Conservation (phyloP, 2,888 invertebrate species). For the Lypha dubia region DNA sequence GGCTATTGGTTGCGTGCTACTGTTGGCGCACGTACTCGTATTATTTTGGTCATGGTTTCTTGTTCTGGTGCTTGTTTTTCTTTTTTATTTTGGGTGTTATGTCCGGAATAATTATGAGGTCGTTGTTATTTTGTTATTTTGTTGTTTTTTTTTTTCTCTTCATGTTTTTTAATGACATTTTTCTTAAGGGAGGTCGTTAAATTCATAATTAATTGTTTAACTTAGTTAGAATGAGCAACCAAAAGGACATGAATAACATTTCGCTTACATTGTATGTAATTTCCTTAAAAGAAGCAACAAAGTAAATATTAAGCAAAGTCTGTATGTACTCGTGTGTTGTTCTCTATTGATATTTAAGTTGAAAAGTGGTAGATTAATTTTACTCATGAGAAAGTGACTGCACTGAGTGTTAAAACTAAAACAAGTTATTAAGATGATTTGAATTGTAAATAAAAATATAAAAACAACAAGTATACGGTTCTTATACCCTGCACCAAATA, state of each 20-base stretch:
- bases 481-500: no score
- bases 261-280: neutral
- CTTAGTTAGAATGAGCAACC: neutral
- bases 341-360: no score
- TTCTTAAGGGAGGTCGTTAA: conserved; percentile 62
- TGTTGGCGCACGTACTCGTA: conserved; percentile 14
- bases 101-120: conserved; percentile 67
- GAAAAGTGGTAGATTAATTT: no score
- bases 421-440: no score
- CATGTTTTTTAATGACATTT: conserved; percentile 5
- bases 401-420: no score
- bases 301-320: no score
- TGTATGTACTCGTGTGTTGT: no score
- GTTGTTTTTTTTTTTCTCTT: neutral
- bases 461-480: no score
- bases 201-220: conserved; percentile 62
- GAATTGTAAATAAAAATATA: no score
- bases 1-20: conserved; percentile 53
- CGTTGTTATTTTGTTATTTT: no score
- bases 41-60: neutral
- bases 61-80: no score
- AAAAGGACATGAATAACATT: conserved; percentile 16
- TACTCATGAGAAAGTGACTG: no score
- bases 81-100: conserved; percentile 44
- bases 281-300: neutral